Conservation (phyloP, 1,140 invertebrate species). For the Triops cancriformis region DNA sequence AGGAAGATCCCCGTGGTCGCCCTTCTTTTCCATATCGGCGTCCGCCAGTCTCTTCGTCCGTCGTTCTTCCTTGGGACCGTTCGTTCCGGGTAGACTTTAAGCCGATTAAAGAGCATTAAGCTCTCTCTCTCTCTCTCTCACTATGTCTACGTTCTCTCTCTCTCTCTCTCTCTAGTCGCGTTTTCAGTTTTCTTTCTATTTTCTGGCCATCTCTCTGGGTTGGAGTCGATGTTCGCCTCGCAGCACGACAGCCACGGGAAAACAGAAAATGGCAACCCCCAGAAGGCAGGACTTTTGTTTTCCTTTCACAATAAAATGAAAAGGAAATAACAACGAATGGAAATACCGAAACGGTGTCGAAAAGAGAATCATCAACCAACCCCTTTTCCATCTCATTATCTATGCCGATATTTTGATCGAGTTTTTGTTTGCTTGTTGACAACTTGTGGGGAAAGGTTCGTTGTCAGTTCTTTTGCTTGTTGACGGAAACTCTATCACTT, state of each 20-base stretch:
- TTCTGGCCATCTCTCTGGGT: not conserved
- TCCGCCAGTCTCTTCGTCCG: conserved; percentile 21
- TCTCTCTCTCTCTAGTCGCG: not conserved
- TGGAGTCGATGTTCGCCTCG: not conserved
- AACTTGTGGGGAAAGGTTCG: not conserved
- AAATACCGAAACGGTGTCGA: not conserved
- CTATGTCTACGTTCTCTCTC: not conserved
- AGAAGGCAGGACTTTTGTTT: not conserved
- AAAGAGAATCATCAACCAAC: too few relatives aligned
- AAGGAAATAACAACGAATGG: not conserved
- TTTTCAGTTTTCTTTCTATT: conserved; percentile 1
- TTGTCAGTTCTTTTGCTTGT: not conserved
- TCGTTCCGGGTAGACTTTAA: conserved; percentile 15
- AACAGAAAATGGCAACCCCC: not conserved
- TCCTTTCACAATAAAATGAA: not conserved
- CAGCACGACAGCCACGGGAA: not conserved
- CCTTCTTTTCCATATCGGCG: conserved; percentile 17
- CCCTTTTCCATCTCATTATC: not conserved
- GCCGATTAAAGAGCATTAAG: conserved; percentile 9
- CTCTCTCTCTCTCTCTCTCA: not conserved
- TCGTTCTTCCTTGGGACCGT: conserved; percentile 4
- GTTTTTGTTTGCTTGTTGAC: conserved; percentile 14
- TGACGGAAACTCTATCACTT: not conserved
- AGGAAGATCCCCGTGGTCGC: conserved; percentile 8
- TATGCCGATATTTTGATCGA: conserved; percentile 5